These are phyloP conservation scores for Noctua pronuba DNA, from an alignment of 2,888 invertebrate species.

Conservation along the genomic window DNA sequence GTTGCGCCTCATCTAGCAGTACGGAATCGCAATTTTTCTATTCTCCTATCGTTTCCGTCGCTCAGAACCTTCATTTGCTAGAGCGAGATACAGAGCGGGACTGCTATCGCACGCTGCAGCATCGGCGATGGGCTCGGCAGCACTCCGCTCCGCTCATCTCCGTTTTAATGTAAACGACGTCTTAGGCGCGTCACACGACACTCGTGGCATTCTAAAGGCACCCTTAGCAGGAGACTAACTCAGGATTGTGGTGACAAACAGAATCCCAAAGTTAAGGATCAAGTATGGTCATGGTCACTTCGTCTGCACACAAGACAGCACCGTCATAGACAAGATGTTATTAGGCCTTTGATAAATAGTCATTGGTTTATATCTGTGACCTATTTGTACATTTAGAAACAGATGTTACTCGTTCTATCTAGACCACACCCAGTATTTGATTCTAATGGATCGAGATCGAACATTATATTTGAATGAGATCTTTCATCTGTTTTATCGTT, in stretches of 20 bases:
- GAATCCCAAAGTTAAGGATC: background rate
- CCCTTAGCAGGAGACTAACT: slow-evolving; percentile 8
- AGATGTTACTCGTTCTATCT: slow-evolving; percentile 44
- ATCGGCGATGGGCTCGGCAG: background rate
- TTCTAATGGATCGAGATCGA: slow-evolving; percentile 1
- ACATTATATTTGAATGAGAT: slow-evolving; percentile 29
- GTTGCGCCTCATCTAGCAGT: background rate
- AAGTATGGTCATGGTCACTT: background rate
- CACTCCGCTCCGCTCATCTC: background rate
- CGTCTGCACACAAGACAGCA: background rate
- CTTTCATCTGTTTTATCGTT: background rate
- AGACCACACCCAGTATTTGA: slow-evolving; percentile 44
- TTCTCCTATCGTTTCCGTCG: no score
- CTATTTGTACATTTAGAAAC: slow-evolving; percentile 40
- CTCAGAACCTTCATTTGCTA: no score
- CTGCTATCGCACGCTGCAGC: background rate
- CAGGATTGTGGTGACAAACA: slow-evolving; percentile 1
- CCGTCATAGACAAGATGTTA: slow-evolving; percentile 8
- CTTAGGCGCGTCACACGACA: background rate
- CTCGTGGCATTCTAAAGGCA: background rate
- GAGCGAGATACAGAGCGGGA: no score
- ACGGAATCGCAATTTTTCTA: no score
- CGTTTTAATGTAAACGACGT: background rate
- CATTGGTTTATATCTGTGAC: slow-evolving; percentile 16
- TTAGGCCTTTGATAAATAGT: slow-evolving; percentile 5